Conservation (phyloP, 2,113 vertebrate genomes). For the Chitala chitala region DNA sequence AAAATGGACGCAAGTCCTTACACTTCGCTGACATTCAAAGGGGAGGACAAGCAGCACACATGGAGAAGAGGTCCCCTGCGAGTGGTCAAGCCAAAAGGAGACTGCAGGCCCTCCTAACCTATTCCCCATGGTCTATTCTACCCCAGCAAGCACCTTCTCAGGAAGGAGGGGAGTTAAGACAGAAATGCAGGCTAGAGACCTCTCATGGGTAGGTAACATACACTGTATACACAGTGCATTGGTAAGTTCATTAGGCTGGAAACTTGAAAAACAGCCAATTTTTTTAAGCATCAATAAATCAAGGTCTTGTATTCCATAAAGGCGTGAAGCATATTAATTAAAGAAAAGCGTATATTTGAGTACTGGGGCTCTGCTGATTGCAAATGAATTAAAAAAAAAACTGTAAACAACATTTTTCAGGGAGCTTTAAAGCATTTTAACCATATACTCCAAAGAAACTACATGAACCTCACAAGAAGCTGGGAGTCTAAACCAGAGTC, state of each 20-base stretch:
- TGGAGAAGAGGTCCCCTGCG: too few species aligned
- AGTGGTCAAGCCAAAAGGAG: too few species aligned
- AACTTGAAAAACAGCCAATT: background rate
- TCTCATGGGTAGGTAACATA: background rate
- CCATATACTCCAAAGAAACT: background rate
- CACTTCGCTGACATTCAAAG: too few species aligned
- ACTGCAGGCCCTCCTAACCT: too few species aligned
- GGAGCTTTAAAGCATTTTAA: background rate
- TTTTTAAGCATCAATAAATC: background rate
- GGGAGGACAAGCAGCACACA: conserved; percentile 55
- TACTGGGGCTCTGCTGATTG: conserved; percentile 37
- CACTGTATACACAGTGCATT: background rate
- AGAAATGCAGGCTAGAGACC: too few species aligned
- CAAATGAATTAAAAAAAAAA: conserved; percentile 44
- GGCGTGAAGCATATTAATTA: conserved; percentile 29
- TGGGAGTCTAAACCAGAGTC: background rate
- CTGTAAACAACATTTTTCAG: conserved; percentile 28
- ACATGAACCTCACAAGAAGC: background rate
- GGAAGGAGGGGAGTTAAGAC: too few species aligned
- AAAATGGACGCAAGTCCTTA: too few species aligned
- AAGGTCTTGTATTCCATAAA: background rate
- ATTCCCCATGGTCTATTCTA: too few species aligned
- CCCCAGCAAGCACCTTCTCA: too few species aligned
- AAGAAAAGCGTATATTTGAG: background rate
- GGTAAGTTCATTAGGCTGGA: background rate